A percentile compares a stretch with the other conserved stretches of the same genome.
These are phyloP conservation scores for Leptosomus discolor DNA, from an alignment of 2,113 vertebrate genomes.

Conservation along the genomic window DNA sequence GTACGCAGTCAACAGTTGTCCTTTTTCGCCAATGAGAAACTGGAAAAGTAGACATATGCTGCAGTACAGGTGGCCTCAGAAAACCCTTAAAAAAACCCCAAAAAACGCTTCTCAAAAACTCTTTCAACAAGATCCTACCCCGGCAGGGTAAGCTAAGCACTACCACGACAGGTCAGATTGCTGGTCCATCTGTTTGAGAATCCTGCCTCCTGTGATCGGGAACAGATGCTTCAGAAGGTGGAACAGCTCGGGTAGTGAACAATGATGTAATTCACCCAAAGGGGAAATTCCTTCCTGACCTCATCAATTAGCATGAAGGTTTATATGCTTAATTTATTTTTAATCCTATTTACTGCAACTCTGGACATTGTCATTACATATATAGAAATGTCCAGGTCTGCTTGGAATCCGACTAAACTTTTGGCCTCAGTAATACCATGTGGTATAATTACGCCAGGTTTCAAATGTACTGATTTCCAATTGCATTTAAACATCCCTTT, in stretches of 20 bases:
- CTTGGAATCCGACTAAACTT: conserved; percentile 31
- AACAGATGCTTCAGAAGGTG: conserved; percentile 31
- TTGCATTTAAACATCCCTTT: conserved; percentile 24
- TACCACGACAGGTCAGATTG: not conserved
- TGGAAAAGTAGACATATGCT: not conserved
- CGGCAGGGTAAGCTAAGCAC: not conserved
- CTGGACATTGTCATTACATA: conserved; percentile 7
- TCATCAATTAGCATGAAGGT: conserved; percentile 39
- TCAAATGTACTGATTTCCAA: not conserved
- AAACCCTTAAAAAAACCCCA: not conserved
- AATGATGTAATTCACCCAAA: conserved; percentile 19
- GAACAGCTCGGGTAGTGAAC: not conserved
- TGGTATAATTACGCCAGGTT: not conserved
- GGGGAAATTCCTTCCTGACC: conserved; percentile 58
- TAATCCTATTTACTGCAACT: conserved; percentile 59
- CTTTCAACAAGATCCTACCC: not conserved
- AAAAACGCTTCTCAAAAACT: not conserved
- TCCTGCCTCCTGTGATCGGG: not conserved
- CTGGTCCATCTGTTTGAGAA: not conserved
- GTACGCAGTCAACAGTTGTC: not conserved
- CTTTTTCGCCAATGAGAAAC: not conserved
- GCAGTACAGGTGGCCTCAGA: not conserved
- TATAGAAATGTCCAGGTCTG: conserved; percentile 1
- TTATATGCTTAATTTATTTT: conserved; percentile 54
- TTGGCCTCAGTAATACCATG: not conserved